Conservation (phyloP, 2,113 vertebrate species). For the Pseudolaguvia tuberculata region DNA sequence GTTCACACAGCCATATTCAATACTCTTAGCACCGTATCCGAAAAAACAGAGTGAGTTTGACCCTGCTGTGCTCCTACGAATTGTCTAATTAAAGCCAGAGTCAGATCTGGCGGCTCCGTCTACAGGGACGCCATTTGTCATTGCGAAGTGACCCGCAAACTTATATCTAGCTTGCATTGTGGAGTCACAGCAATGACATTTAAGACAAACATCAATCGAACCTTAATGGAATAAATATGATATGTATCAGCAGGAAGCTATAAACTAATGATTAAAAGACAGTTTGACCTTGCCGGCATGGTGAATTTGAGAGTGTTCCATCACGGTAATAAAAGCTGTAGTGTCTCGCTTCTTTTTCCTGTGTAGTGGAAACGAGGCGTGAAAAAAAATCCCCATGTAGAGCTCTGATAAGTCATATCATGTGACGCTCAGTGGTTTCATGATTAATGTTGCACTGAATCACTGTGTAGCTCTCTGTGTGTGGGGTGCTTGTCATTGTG, state of each 20-base stretch:
- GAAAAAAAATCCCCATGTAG: constrained; percentile 34
- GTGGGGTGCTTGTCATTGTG: constrained; percentile 17
- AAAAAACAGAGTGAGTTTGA: constrained; percentile 12
- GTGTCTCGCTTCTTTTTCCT: constrained; percentile 10
- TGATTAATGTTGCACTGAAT: constrained; percentile 43
- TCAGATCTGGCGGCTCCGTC: constrained; percentile 29
- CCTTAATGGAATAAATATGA: constrained; percentile 49
- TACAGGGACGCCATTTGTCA: constrained; percentile 39
- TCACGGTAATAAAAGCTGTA: constrained; percentile 42
- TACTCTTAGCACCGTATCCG: constrained; percentile 5
- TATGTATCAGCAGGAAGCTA: constrained; percentile 40
- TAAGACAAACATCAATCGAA: constrained; percentile 45
- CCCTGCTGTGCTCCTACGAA: not conserved
- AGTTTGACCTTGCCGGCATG: constrained; percentile 27
- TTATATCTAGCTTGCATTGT: constrained; percentile 28
- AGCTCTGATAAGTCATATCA: constrained; percentile 42
- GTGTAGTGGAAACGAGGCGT: constrained; percentile 22
- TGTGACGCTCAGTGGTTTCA: constrained; percentile 39
- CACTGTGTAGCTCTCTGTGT: constrained; percentile 14
- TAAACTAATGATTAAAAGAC: constrained; percentile 46
- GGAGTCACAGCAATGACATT: constrained; percentile 33
- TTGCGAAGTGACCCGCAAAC: constrained; percentile 46
- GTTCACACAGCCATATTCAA: constrained; percentile 17
- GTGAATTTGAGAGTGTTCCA: constrained; percentile 41
- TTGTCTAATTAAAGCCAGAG: constrained; percentile 33